These are phyloP conservation scores for Silurus meridionalis DNA, from an alignment of 2,113 vertebrate species.

Conservation along the genomic window DNA sequence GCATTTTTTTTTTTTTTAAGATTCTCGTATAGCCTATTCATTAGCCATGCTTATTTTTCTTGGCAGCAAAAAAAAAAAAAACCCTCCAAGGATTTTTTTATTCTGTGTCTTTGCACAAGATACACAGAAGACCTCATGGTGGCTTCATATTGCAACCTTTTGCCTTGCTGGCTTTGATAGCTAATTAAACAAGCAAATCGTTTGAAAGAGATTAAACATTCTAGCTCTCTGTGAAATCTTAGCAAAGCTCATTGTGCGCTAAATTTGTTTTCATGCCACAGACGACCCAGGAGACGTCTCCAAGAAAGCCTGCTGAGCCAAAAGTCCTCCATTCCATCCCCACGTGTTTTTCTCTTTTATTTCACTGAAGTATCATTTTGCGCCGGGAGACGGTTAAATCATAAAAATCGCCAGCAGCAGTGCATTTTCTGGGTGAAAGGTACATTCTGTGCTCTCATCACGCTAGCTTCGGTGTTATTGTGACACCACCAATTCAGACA, in stretches of 20 bases:
- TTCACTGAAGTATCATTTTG: background rate
- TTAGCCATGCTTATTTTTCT: background rate
- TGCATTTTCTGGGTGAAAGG: background rate
- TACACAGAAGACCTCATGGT: background rate
- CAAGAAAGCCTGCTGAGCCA: background rate
- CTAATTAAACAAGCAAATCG: constrained; percentile 3
- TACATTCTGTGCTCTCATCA: background rate
- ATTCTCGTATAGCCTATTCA: background rate
- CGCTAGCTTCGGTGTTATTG: constrained; percentile 20
- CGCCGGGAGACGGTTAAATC: background rate
- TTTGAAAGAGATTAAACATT: background rate
- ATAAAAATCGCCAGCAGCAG: background rate
- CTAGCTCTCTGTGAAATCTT: background rate
- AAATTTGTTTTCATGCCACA: background rate
- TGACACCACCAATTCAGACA: constrained; percentile 57
- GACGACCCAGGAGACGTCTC: background rate
- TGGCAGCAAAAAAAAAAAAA: background rate
- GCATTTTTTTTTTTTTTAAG: too few species aligned
- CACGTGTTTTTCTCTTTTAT: background rate
- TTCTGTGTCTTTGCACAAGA: background rate
- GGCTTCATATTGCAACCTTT: background rate
- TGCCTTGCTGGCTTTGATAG: background rate
- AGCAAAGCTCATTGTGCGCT: background rate
- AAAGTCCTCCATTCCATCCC: background rate
- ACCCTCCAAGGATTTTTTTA: background rate